Evolutionary conservation across 2,888 invertebrate genomes (phyloP), one percentile per base, ranked within the genome.

Genomic region (Stenolophus ochropezus): DNA sequence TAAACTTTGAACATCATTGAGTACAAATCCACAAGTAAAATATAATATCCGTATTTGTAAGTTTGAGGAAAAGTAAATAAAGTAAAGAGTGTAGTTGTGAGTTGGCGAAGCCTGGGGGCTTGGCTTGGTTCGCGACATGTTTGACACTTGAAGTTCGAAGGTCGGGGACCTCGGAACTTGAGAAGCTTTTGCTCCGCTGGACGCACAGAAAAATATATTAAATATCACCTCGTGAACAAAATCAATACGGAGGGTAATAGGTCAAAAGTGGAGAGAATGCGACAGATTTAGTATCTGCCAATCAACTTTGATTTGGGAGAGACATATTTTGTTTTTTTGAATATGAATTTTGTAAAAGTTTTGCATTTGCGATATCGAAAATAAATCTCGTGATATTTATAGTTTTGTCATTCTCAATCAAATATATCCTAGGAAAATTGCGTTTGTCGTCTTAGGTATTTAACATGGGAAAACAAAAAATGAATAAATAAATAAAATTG

Each of bases 111-210:
- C 33, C 11, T 42, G 6, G 33, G 33, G 33, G 33, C 33, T 42
- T 42, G 33, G 33, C 33, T 42, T 42, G 8, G 11, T 0, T 25
- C 23, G 3, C 25, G 61, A 27, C 61, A 61, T 61, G 25, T 61
- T 61, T 61, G 61, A 61, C 61, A 61, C 14, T 61, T 61, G 61
- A 61, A 61, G 61, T 61, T 61, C 61, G 61, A 61, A 61, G 61
- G 61, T 61, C 61, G 20, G 23, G n/a, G 61, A 61, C 61, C 61
- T 61, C 25, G 14, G 23, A 61, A 61, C 23, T 61, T 61, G 61
- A 61, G 61, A 23, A 61, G 61, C 25, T 23, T 61, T 61, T 61
- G 23, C 23, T 61, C 25, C n/a, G n/a, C 0, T 14, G 61, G 61
- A 25, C 61, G 61, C 2, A 61, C n/a, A 21, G 61, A 61, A 61